Evolutionary conservation across 2,797 vertebrate genomes (phyloP).

Genomic region (Silurus lanzhouensis): DNA sequence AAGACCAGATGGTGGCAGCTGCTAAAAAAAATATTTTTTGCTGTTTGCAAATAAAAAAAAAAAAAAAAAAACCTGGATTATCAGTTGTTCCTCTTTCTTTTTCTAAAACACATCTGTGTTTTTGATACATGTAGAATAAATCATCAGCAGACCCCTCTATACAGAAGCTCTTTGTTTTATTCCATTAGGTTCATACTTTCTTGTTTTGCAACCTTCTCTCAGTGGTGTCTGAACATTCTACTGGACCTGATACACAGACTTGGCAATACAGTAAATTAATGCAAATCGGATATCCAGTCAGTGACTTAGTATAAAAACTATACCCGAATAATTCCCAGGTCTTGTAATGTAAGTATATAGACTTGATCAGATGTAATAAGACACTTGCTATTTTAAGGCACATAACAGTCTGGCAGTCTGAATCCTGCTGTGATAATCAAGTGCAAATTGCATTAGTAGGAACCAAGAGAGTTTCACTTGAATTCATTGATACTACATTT

Average conservation of each 20-base stretch:
- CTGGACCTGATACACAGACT: neutral
- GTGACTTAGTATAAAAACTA: neutral
- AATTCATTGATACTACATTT: constrained; percentile 31
- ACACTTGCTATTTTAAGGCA: constrained; percentile 33
- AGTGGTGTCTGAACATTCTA: neutral
- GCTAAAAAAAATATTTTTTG: constrained; percentile 12
- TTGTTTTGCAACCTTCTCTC: neutral
- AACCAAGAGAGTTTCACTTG: constrained; percentile 22
- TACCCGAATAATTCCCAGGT: neutral
- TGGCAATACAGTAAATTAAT: neutral
- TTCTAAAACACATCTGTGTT: neutral
- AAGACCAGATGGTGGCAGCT: constrained; percentile 28
- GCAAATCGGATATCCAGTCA: neutral
- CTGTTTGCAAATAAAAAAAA: constrained; percentile 1
- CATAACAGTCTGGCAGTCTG: constrained; percentile 30
- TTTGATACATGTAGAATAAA: constrained; percentile 1
- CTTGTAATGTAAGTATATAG: neutral
- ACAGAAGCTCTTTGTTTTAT: neutral
- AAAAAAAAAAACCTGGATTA: neutral
- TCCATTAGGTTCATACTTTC: neutral
- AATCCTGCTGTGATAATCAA: constrained; percentile 41
- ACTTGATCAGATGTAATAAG: constrained; percentile 26
- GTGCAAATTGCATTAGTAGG: constrained; percentile 45
- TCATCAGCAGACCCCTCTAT: constrained; percentile 3
- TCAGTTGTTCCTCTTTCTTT: neutral